A percentile compares a stretch with the other conserved stretches of the same genome.
Conservation (phyloP, 2,888 invertebrate species). For the Glomeris marginata region DNA sequence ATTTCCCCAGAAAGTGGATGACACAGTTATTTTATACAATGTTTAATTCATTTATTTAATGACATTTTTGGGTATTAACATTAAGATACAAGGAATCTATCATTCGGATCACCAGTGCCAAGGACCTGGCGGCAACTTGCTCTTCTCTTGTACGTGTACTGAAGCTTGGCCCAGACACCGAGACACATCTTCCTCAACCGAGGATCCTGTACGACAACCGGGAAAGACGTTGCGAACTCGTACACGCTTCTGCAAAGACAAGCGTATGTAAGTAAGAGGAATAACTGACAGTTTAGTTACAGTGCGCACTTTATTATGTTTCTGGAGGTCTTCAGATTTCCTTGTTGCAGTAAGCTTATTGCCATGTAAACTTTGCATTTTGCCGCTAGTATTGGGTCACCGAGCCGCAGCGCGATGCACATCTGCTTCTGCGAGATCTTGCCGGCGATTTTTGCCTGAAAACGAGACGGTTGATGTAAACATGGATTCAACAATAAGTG, state of each 20-base stretch:
- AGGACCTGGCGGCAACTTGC: neutral
- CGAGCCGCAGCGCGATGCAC: slow-evolving; percentile 58
- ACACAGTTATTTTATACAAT: too few species aligned
- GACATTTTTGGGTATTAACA: too few species aligned
- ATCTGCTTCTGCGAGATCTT: slow-evolving; percentile 73
- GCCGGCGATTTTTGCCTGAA: slow-evolving; percentile 72
- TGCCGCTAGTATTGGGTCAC: slow-evolving; percentile 63
- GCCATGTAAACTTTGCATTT: slow-evolving; percentile 76
- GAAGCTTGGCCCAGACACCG: slow-evolving; percentile 71
- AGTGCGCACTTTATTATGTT: slow-evolving; percentile 32
- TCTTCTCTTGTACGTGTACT: slow-evolving; percentile 35
- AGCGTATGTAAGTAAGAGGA: neutral
- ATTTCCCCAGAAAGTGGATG: too few species aligned
- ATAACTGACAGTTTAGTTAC: slow-evolving; percentile 4
- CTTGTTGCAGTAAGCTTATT: slow-evolving; percentile 72
- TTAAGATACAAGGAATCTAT: too few species aligned
- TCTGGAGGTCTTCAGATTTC: slow-evolving; percentile 46
- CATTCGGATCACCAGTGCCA: too few species aligned
- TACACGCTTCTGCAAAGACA: slow-evolving; percentile 6
- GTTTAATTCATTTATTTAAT: too few species aligned
- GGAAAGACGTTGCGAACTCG: slow-evolving; percentile 5
- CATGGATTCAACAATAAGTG: neutral
- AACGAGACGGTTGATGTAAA: slow-evolving; percentile 13
- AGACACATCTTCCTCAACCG: slow-evolving; percentile 63
- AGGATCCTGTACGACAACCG: slow-evolving; percentile 37